Evolutionary conservation across 2,797 vertebrate genomes (phyloP).

Genomic region (Dermochelys coriacea): DNA sequence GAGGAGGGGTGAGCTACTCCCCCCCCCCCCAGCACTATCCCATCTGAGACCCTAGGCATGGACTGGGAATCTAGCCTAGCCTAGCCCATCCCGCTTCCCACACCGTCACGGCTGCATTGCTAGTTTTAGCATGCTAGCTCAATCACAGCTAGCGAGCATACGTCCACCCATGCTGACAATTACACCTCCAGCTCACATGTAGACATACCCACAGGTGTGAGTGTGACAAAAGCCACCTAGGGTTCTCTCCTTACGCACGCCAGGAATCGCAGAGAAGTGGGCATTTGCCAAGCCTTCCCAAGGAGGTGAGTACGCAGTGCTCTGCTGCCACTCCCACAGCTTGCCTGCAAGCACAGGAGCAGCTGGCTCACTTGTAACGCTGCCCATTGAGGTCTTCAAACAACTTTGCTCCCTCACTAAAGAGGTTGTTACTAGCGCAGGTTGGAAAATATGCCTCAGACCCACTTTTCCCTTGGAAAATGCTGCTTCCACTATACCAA

Average conservation of each 20-base stretch:
- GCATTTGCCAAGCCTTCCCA: neutral
- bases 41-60: too few relatives aligned
- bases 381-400: neutral
- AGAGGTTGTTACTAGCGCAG: neutral
- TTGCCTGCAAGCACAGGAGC: neutral
- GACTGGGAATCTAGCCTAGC: too few relatives aligned
- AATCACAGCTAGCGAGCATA: too few relatives aligned
- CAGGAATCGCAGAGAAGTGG: neutral
- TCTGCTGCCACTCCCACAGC: neutral
- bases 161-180: neutral
- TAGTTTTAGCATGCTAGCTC: too few relatives aligned
- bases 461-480: neutral
- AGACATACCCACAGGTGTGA: neutral
- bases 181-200: neutral
- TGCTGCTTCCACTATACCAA: neutral
- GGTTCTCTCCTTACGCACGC: neutral
- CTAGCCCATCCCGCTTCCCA: too few relatives aligned
- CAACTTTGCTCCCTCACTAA: neutral
- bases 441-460: neutral
- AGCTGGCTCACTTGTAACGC: neutral
- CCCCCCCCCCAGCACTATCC: neutral
- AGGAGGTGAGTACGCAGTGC: neutral
- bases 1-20: neutral
- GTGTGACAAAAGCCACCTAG: neutral
- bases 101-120: too few relatives aligned